Evolutionary conservation across 2,888 invertebrate species (phyloP).

Genomic region (Himalopsyche japonica): DNA sequence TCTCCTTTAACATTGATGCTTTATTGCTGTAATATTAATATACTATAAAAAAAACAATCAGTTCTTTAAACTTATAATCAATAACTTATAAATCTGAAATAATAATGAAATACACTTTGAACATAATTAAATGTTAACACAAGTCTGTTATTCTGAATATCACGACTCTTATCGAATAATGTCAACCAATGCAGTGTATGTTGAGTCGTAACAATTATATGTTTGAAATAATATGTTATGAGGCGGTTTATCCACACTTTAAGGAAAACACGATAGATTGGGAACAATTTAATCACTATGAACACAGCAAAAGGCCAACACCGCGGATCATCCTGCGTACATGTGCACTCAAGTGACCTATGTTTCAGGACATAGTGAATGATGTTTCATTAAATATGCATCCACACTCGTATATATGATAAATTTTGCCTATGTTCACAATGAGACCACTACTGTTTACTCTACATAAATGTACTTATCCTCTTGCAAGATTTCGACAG

Average conservation of each 20-base stretch:
- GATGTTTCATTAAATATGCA: background rate
- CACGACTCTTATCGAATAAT: background rate
- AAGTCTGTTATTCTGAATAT: background rate
- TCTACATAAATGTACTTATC: background rate
- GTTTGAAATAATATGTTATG: background rate
- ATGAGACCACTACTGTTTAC: background rate
- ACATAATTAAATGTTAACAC: background rate
- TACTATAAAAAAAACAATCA: background rate
- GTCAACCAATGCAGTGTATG: background rate
- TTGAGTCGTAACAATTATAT: background rate
- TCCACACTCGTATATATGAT: background rate
- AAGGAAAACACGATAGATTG: background rate
- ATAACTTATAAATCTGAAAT: background rate
- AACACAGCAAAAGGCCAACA: constrained; percentile 31
- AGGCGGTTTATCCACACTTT: too few relatives aligned
- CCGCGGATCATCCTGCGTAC: background rate
- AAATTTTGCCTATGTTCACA: background rate
- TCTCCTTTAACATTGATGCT: background rate
- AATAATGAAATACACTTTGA: background rate
- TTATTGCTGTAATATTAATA: background rate
- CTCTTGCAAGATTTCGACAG: too few relatives aligned
- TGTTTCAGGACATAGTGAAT: background rate
- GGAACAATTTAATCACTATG: constrained; percentile 25
- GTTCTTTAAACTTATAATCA: background rate
- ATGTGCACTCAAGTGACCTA: background rate